Conservation (phyloP, 2,797 vertebrate species). For the Betta splendens region DNA sequence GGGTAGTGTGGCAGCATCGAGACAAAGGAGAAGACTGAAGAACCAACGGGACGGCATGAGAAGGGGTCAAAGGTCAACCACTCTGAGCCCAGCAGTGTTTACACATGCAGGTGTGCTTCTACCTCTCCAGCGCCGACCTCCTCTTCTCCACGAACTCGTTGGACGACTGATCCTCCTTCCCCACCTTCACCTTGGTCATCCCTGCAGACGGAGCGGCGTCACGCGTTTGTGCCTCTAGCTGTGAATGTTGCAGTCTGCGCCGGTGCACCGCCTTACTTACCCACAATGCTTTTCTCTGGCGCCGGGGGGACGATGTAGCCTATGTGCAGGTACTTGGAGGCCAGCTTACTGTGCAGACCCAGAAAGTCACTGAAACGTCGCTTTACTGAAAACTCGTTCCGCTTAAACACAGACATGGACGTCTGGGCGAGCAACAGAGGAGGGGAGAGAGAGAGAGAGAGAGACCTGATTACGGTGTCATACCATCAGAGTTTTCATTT, state of each 20-base stretch:
- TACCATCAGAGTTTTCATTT: too few species aligned
- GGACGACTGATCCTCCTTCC: conserved; percentile 96
- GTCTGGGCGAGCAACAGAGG: conserved; percentile 82
- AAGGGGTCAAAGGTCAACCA: too few species aligned
- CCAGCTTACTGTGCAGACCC: conserved; percentile 94
- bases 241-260: too few species aligned
- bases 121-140: conserved; percentile 96
- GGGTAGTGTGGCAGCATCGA: too few species aligned
- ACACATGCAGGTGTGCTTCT: too few species aligned
- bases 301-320: conserved; percentile 96
- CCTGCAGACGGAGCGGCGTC: too few species aligned
- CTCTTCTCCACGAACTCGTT: conserved; percentile 98
- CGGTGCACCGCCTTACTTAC: conserved; percentile 77
- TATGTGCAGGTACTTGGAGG: conserved; percentile 92
- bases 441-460: background rate
- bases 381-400: conserved; percentile 89
- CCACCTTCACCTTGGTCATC: conserved; percentile 99
- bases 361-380: conserved; percentile 97
- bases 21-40: too few species aligned
- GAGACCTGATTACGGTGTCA: too few species aligned
- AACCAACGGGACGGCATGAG: too few species aligned
- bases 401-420: conserved; percentile 88
- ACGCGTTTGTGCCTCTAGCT: too few species aligned
- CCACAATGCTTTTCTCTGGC: conserved; percentile 98
- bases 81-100: too few species aligned